Evolutionary conservation across 2,113 vertebrate genomes (phyloP).

Genomic region (Spea bombifrons): DNA sequence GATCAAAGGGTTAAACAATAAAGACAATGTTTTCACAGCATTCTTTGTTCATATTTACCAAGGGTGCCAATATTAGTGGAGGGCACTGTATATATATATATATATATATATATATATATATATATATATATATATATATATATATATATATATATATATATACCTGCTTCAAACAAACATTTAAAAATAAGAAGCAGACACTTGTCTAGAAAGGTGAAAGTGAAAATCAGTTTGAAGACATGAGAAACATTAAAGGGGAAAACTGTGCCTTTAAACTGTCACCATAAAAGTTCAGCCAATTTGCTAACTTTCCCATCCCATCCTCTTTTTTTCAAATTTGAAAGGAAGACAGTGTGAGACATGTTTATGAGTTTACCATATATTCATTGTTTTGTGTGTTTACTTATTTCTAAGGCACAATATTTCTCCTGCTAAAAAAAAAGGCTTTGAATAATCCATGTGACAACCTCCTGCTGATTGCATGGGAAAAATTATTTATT

Average conservation of each 20-base stretch:
- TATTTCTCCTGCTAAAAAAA: conserved; percentile 10
- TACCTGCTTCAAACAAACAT: too few species aligned
- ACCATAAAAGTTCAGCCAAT: neutral
- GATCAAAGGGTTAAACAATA: too few species aligned
- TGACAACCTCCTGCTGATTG: conserved; percentile 45
- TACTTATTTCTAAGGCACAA: conserved; percentile 15
- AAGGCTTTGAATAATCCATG: conserved; percentile 33
- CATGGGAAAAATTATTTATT: conserved; percentile 25
- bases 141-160: too few species aligned
- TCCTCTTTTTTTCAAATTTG: conserved; percentile 2
- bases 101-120: too few species aligned
- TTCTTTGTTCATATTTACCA: too few species aligned
- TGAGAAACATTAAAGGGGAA: neutral
- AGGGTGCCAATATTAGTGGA: too few species aligned
- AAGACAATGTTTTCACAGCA: too few species aligned
- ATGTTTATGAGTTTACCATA: conserved; percentile 1
- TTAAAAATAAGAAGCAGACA: too few species aligned
- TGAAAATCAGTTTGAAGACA: too few species aligned
- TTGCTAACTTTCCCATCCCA: neutral
- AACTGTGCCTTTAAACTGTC: neutral
- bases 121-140: too few species aligned
- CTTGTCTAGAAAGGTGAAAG: too few species aligned
- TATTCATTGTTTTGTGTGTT: conserved; percentile 22
- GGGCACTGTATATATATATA: too few species aligned
- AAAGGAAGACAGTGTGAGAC: neutral